Conservation (phyloP, 1,140 invertebrate genomes). For the Luehdorfia chinensis region DNA sequence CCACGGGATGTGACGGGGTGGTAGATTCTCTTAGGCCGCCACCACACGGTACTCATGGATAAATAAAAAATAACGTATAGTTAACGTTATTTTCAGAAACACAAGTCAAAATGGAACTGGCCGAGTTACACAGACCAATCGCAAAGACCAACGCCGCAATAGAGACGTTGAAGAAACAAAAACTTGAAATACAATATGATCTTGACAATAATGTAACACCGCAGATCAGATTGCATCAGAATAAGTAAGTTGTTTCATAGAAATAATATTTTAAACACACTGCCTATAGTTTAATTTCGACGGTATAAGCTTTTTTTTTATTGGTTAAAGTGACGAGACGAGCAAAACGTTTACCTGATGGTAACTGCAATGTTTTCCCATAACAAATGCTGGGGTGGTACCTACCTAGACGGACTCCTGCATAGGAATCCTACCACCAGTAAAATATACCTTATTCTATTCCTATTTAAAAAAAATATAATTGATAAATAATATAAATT, state of each 20-base stretch:
- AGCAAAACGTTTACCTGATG: too few species aligned
- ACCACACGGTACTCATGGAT: too few species aligned
- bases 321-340: too few species aligned
- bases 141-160: constrained; percentile 34
- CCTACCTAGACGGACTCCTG: too few species aligned
- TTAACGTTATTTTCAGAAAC: constrained; percentile 36
- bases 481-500: not conserved
- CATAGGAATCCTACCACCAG: too few species aligned
- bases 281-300: not conserved
- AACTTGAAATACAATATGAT: constrained; percentile 48
- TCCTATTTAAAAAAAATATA: too few species aligned
- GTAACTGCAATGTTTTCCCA: too few species aligned
- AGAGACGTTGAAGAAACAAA: constrained; percentile 46
- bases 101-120: constrained; percentile 46
- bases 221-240: constrained; percentile 47
- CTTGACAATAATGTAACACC: constrained; percentile 51
- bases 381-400: too few species aligned
- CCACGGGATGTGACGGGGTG: too few species aligned
- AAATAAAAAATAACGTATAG: too few species aligned
- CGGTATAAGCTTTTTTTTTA: not conserved
- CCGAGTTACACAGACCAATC: constrained; percentile 42
- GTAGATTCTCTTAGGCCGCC: too few species aligned
- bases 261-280: not conserved
- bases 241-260: constrained; percentile 39
- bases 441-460: too few species aligned